A percentile compares a stretch with the other conserved stretches of the same genome.
These are phyloP conservation scores for Chelidonichthys spinosus DNA, from an alignment of 2,797 vertebrate species.

Conservation along the genomic window DNA sequence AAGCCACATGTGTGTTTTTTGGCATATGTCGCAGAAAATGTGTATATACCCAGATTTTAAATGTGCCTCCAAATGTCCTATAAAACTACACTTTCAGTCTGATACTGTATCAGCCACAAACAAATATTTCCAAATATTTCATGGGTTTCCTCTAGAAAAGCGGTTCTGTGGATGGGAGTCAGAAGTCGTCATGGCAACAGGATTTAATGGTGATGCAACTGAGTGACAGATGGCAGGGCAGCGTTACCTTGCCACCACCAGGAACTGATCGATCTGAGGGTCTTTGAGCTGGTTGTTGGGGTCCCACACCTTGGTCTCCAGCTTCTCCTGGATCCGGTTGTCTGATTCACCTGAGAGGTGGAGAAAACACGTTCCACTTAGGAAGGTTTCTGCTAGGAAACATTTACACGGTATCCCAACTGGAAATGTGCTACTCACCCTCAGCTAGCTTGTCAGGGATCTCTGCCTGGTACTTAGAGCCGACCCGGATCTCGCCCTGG, in stretches of 20 bases:
- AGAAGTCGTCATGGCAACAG: slow-evolving; percentile 54
- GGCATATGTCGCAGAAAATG: rapidly evolving
- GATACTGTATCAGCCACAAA: background rate
- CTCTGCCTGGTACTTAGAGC: slow-evolving; percentile 95
- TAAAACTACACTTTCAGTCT: background rate
- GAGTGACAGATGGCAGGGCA: slow-evolving; percentile 49
- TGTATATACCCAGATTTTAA: background rate
- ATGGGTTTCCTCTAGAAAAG: slow-evolving; percentile 22
- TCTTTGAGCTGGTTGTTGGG: slow-evolving; percentile 94
- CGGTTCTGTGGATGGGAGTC: slow-evolving; percentile 29
- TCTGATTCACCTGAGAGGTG: slow-evolving; percentile 85
- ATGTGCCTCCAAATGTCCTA: background rate
- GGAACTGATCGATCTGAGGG: slow-evolving; percentile 96
- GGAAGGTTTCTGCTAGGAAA: background rate
- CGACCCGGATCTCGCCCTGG: slow-evolving; percentile 95
- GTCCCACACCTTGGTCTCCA: slow-evolving; percentile 97
- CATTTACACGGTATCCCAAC: background rate
- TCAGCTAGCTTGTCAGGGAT: slow-evolving; percentile 93
- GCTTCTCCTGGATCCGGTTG: slow-evolving; percentile 91
- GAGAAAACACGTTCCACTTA: background rate
- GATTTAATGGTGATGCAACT: slow-evolving; percentile 19
- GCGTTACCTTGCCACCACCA: slow-evolving; percentile 93
- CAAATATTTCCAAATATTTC: slow-evolving; percentile 7
- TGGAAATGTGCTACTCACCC: slow-evolving; percentile 73
- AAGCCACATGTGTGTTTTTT: background rate